A percentile compares a stretch with the other conserved stretches of the same genome.
These are phyloP conservation scores for Copidosoma floridanum DNA, from an alignment of 1,140 invertebrate species.

Conservation along the genomic window DNA sequence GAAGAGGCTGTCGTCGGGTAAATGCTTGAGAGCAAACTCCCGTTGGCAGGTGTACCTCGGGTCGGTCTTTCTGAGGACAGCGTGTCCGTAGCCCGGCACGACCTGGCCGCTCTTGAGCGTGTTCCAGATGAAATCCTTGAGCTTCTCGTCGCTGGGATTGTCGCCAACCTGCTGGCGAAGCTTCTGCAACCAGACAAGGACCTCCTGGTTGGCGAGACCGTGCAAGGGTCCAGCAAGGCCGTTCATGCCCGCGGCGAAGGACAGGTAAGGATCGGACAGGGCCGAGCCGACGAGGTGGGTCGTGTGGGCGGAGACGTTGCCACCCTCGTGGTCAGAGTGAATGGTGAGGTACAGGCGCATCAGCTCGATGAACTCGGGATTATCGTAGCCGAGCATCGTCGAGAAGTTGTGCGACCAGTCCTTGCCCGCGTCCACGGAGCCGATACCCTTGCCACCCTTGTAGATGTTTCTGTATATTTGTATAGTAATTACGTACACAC, in stretches of 20 bases:
- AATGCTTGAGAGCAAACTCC: conserved; percentile 92
- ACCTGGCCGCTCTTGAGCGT: conserved; percentile 93
- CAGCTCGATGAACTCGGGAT: conserved; percentile 84
- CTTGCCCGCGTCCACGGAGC: conserved; percentile 82
- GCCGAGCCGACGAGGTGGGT: conserved; percentile 94
- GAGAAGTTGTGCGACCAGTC: conserved; percentile 96
- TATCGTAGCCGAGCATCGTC: conserved; percentile 88
- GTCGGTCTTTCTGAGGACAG: conserved; percentile 94
- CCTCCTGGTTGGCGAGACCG: conserved; percentile 94
- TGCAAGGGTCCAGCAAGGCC: conserved; percentile 94
- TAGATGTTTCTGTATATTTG: conserved; percentile 29
- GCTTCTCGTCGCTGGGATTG: conserved; percentile 78
- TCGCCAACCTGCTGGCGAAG: conserved; percentile 77
- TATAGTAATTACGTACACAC: no score
- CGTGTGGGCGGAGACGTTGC: conserved; percentile 94
- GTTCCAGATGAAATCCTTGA: conserved; percentile 93
- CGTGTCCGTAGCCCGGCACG: conserved; percentile 95
- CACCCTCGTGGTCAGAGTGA: conserved; percentile 94
- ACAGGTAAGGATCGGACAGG: conserved; percentile 91
- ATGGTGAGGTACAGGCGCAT: conserved; percentile 95
- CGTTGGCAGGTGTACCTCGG: conserved; percentile 92
- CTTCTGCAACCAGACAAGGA: conserved; percentile 82
- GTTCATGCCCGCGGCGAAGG: conserved; percentile 91
- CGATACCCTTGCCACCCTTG: conserved; percentile 77
- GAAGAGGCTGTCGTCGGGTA: conserved; percentile 90